Evolutionary conservation across 1,140 invertebrate genomes (phyloP).

Genomic region (Protaetia brevitarsis): DNA sequence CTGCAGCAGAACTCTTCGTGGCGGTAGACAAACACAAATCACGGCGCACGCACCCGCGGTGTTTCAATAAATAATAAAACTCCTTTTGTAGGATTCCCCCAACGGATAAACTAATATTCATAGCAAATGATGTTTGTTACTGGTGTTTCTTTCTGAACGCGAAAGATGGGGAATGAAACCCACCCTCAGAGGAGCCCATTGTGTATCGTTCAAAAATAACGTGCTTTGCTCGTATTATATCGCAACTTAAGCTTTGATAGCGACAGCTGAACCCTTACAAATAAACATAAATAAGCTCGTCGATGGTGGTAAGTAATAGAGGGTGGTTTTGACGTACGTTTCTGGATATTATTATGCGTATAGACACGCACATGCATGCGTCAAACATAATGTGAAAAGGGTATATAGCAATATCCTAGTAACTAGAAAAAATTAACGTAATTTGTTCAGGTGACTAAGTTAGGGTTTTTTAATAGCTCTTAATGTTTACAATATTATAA

Average conservation of each 20-base stretch:
- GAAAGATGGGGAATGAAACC: constrained; percentile 10
- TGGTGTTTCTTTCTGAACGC: constrained; percentile 4
- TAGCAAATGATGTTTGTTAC: constrained; percentile 21
- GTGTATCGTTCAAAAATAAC: constrained; percentile 20
- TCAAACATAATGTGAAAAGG: too few relatives aligned
- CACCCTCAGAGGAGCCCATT: neutral
- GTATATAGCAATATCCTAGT: too few relatives aligned
- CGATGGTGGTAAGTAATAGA: constrained; percentile 18
- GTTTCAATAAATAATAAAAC: constrained; percentile 19
- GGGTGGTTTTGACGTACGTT: constrained; percentile 8
- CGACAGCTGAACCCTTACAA: constrained; percentile 21
- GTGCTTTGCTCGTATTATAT: constrained; percentile 20
- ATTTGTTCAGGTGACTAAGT: too few relatives aligned
- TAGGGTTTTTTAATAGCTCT: too few relatives aligned
- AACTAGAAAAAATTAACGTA: too few relatives aligned
- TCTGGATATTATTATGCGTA: too few relatives aligned
- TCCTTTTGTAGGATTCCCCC: constrained; percentile 8
- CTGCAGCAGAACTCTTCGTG: neutral
- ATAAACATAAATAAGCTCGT: constrained; percentile 23
- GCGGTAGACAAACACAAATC: neutral
- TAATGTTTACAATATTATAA: too few relatives aligned
- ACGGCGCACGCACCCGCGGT: neutral
- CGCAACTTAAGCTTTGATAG: constrained; percentile 19
- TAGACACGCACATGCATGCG: too few relatives aligned
- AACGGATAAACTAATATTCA: constrained; percentile 21